A percentile compares a stretch with the other conserved stretches of the same genome.
These are phyloP conservation scores for Limosa lapponica DNA, from an alignment of 2,797 vertebrate species.

Conservation along the genomic window DNA sequence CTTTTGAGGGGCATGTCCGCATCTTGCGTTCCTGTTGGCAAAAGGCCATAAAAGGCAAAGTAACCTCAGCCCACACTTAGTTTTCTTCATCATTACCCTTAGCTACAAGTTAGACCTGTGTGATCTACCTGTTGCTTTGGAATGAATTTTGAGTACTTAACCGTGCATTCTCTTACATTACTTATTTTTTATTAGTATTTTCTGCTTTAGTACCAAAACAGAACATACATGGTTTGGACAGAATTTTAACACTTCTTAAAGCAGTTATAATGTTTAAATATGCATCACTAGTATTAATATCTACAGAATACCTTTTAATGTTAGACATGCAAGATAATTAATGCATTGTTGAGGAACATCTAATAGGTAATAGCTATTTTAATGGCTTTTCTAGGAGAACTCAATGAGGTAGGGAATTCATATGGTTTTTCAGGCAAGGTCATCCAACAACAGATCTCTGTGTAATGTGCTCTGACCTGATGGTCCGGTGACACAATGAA, in stretches of 20 bases:
- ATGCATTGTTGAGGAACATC: neutral
- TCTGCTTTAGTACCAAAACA: neutral
- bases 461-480: neutral
- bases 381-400: neutral
- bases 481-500: neutral
- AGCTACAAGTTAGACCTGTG: neutral
- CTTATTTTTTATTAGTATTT: neutral
- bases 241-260: neutral
- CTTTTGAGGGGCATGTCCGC: neutral
- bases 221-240: neutral
- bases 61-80: neutral
- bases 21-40: neutral
- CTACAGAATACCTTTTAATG: neutral
- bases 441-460: neutral
- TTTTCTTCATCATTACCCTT: neutral
- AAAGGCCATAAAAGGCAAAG: neutral
- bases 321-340: neutral
- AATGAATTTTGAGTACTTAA: neutral
- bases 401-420: neutral
- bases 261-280: neutral
- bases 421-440: neutral
- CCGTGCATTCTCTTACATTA: fast-evolving
- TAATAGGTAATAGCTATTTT: neutral
- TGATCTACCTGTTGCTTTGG: neutral
- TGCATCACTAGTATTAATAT: neutral